phyloP scores from a whole-genome alignment of 2,888 invertebrate species.

The Noctua comes region DNA sequence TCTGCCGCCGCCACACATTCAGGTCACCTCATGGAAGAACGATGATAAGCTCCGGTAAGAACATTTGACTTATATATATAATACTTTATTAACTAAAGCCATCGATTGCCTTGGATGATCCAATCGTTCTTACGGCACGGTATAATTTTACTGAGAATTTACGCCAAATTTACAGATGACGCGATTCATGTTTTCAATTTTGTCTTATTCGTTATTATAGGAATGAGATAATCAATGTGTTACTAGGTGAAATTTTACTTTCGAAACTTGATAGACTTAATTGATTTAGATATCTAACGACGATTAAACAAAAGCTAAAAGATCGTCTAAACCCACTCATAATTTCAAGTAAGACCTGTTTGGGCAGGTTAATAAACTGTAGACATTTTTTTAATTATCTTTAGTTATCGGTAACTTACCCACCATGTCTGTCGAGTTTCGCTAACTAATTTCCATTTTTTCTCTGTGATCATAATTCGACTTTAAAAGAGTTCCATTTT shows the following conservation, averaged over 20 bases:
- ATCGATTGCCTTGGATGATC: neutral
- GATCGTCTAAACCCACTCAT: neutral
- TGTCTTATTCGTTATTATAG: neutral
- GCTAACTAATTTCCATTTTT: neutral
- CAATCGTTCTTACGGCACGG: neutral
- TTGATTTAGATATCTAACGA: neutral
- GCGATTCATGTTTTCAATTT: neutral
- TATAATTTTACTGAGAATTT: neutral
- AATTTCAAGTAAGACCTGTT: neutral
- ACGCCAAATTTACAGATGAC: neutral
- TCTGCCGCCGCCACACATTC: conserved; percentile 96
- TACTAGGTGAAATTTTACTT: no score
- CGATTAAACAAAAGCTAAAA: neutral
- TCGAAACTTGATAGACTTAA: neutral
- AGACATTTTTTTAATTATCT: neutral
- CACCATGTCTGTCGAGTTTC: neutral
- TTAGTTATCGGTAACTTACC: neutral
- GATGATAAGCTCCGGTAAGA: conserved; percentile 92
- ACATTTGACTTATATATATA: neutral
- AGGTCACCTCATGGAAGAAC: conserved; percentile 97
- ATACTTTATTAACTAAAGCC: neutral
- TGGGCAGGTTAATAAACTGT: neutral
- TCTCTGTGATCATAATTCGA: neutral
- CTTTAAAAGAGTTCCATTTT: neutral
- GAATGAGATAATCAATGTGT: neutral